Percentiles rank a stretch among this genome's conserved stretches.
These are phyloP conservation scores for Argyrosomus japonicus DNA, from an alignment of 2,113 vertebrate species.

Conservation along the genomic window DNA sequence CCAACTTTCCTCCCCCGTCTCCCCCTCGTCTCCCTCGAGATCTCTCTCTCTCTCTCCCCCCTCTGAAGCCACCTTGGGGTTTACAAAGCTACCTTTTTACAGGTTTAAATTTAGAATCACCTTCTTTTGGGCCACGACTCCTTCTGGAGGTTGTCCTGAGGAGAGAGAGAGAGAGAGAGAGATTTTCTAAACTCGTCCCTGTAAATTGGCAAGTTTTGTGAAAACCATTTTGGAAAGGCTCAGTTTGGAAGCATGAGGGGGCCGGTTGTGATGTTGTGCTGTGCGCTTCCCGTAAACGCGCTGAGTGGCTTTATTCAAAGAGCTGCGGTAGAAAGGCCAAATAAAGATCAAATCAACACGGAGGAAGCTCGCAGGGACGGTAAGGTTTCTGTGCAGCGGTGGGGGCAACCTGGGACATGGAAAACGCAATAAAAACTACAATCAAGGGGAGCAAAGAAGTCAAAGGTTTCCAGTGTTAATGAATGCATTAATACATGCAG, in stretches of 20 bases:
- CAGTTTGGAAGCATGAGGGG: conserved; percentile 68
- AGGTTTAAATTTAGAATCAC: conserved; percentile 85
- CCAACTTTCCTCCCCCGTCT: conserved; percentile 22
- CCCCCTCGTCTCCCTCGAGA: background rate
- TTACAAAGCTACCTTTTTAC: conserved; percentile 86
- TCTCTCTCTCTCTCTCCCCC: conserved; percentile 26
- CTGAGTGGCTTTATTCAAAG: conserved; percentile 84
- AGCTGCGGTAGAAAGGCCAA: conserved; percentile 73
- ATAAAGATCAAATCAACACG: conserved; percentile 78
- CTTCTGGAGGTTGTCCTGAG: conserved; percentile 56
- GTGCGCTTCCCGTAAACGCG: conserved; percentile 79
- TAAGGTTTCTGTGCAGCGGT: conserved; percentile 17
- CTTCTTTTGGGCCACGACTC: conserved; percentile 65
- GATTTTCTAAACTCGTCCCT: conserved; percentile 52
- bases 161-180: conserved; percentile 46
- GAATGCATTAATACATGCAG: background rate
- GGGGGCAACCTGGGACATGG: conserved; percentile 64
- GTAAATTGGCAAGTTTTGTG: conserved; percentile 74
- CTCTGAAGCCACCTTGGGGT: conserved; percentile 60
- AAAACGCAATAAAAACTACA: conserved; percentile 41
- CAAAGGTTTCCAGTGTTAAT: conserved; percentile 2
- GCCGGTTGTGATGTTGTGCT: conserved; percentile 71
- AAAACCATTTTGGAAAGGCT: conserved; percentile 74
- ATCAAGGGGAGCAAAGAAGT: background rate
- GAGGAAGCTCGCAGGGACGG: conserved; percentile 54